Evolutionary conservation across 1,140 invertebrate species (phyloP), one percentile per base, ranked within the genome.

Genomic region (Drosophila virilis): DNA sequence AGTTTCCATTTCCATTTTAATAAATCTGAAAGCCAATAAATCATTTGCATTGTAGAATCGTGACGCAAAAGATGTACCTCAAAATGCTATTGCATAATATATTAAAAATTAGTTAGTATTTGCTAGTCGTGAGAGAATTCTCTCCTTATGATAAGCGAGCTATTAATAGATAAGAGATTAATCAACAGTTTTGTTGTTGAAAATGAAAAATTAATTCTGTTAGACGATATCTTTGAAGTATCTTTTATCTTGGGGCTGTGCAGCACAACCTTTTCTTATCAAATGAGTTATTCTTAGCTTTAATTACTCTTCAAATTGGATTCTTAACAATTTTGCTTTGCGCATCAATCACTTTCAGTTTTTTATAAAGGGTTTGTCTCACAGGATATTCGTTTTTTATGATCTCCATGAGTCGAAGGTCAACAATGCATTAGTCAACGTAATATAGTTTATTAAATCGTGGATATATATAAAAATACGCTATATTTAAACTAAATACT

Each of bases 11-110:
- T 65, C 22, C 15, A 43, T 45, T 58, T 43, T 10, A 71, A 71
- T 65, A 65, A 50, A 65, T 51, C 43, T 35, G 40, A 22, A 50
- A 37, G 43, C 43, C 51, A 64, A 69, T 71, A 42, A 71, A 71
- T 71, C 42, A 71, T 64, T 57, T 50, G 13, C 9, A 33, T 15
- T 22, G 12, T 32, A 35, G 3, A 59, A 33, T 59, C 45, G 45
- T 68, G 65, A 58, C 65, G 65, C 45, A 68, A 48, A 43, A 32
- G 12, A 37, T 38, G 9, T 54, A 4, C 35, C 17, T 6, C 7
- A n/a, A 32, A 58, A 4, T 6, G 33, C 15, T 45, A 43, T 58
- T 58, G 8, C 38, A 58, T 42, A 57, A 57, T 42, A 57, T 13
- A 57, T 13, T 43, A n/a, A 17, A 5, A 55, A 37, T 58, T 43